phyloP scores from a whole-genome alignment of 2,797 vertebrate genomes.

The Darevskia mixta region DNA sequence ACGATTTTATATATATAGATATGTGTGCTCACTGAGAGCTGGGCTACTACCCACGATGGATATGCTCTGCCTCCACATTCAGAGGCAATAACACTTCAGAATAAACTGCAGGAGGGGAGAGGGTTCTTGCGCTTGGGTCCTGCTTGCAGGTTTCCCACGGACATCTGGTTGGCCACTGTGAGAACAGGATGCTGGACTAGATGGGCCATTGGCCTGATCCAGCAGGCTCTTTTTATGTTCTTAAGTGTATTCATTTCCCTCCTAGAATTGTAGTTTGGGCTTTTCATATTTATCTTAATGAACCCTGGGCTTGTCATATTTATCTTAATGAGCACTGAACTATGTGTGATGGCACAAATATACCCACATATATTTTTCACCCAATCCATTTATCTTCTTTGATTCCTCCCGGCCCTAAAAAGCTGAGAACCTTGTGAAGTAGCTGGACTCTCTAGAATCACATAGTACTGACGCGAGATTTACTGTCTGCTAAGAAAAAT shows the following conservation, averaged over 20 bases:
- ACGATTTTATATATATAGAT: too few relatives aligned
- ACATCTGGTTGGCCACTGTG: too few relatives aligned
- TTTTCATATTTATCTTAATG: not conserved
- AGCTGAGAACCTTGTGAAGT: conserved; percentile 6
- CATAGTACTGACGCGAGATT: not conserved
- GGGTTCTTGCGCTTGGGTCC: too few relatives aligned
- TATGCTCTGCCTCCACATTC: too few relatives aligned
- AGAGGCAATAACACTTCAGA: too few relatives aligned
- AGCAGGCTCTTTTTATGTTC: too few relatives aligned
- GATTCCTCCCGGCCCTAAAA: not conserved
- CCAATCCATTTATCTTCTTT: not conserved
- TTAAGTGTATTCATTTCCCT: not conserved
- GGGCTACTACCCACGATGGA: too few relatives aligned
- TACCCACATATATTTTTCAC: not conserved
- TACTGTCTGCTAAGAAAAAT: conserved; percentile 1
- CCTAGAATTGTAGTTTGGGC: not conserved
- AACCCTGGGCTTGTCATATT: not conserved
- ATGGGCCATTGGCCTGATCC: too few relatives aligned
- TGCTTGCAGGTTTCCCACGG: too few relatives aligned
- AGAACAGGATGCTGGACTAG: too few relatives aligned
- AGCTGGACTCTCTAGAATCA: not conserved
- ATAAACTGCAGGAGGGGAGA: too few relatives aligned
- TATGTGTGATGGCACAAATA: not conserved
- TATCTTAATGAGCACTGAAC: not conserved
- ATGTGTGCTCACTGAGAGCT: too few relatives aligned